Evolutionary conservation across 2,888 invertebrate genomes (phyloP).

Genomic region (Tolmerus cingulatus): DNA sequence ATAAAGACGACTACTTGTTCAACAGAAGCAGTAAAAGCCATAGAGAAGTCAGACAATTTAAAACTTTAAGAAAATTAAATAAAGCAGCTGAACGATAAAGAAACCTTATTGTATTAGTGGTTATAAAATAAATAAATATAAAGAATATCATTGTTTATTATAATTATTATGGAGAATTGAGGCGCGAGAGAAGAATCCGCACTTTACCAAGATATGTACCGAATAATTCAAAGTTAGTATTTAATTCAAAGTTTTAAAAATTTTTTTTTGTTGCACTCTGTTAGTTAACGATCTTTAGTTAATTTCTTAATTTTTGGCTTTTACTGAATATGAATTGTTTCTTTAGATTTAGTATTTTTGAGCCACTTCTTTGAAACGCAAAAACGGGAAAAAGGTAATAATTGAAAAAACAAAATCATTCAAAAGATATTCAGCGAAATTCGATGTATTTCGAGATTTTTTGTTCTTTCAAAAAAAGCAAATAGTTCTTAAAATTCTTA

Average conservation of each 20-base stretch:
- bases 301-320: background rate
- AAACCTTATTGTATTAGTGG: conserved; percentile 29
- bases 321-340: background rate
- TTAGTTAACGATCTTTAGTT: background rate
- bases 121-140: conserved; percentile 32
- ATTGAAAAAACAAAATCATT: background rate
- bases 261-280: background rate
- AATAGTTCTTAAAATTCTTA: conserved; percentile 17
- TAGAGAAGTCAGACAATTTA: background rate
- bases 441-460: background rate
- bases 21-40: conserved; percentile 6
- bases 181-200: background rate
- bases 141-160: conserved; percentile 28
- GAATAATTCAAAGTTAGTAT: background rate
- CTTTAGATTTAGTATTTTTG: background rate
- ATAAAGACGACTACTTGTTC: background rate
- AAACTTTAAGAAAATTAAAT: background rate
- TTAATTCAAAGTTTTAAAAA: background rate
- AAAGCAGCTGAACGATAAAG: background rate
- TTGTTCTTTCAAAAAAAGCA: background rate
- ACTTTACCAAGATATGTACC: background rate
- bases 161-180: background rate
- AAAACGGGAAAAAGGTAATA: background rate
- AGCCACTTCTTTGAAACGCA: background rate
- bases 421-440: background rate